phyloP scores from a whole-genome alignment of 2,888 invertebrate species.

The Ectemnius continuus region DNA sequence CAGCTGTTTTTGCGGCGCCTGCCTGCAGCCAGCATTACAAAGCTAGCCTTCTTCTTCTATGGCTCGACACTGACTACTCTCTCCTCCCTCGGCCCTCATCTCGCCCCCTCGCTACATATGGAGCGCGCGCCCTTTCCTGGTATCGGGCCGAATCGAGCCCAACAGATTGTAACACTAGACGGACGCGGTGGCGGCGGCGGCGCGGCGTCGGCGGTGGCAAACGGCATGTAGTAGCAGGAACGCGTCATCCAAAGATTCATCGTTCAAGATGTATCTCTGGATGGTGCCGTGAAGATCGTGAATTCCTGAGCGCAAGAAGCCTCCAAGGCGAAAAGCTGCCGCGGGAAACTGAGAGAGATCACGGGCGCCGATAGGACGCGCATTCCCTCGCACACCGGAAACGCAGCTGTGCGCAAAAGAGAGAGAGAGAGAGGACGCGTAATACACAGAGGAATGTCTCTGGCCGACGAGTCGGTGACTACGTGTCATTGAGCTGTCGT shows the following conservation, averaged over 20 bases:
- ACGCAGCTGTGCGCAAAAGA: background rate
- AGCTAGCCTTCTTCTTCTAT: constrained; percentile 10
- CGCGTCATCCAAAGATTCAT: constrained; percentile 3
- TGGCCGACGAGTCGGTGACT: too few species aligned
- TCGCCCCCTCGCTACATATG: constrained; percentile 12
- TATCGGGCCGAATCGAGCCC: background rate
- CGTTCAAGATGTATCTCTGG: background rate
- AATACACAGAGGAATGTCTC: too few species aligned
- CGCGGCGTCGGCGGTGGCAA: background rate
- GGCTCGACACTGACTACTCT: constrained; percentile 18
- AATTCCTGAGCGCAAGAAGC: constrained; percentile 6
- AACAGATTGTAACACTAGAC: background rate
- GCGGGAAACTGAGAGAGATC: background rate
- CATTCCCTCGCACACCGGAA: constrained; percentile 3
- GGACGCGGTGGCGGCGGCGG: background rate
- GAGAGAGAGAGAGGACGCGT: background rate
- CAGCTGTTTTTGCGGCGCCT: constrained; percentile 11
- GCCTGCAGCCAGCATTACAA: constrained; percentile 12
- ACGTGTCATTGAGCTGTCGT: too few species aligned
- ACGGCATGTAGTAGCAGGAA: too few species aligned
- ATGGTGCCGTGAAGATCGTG: background rate
- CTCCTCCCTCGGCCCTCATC: constrained; percentile 26
- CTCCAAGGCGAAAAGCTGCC: background rate
- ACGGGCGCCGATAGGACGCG: background rate
- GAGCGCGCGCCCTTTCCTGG: background rate